Conservation (phyloP, 30 jellyfish, hydroid and myxozoan genomes). For the Aurelia sp. region DNA sequence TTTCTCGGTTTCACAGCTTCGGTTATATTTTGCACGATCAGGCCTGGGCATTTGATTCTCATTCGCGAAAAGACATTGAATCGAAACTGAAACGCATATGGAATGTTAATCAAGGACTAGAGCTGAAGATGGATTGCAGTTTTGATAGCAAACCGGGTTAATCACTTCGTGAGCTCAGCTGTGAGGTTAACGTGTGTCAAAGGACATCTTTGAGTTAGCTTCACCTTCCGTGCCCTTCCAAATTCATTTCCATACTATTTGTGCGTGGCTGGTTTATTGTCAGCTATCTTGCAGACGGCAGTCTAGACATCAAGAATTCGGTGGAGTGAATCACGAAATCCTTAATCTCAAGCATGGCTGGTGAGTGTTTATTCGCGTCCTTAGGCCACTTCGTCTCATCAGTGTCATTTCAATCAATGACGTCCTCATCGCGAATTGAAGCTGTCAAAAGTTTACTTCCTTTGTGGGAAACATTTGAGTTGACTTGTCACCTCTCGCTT, state of each 20-base stretch:
- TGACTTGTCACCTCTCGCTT: constrained; percentile 70
- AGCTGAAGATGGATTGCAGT: constrained; percentile 2
- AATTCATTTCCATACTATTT: not conserved
- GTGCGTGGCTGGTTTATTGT: constrained; percentile 23
- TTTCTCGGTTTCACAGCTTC: not conserved
- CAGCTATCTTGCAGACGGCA: constrained; percentile 58
- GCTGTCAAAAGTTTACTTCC: no score
- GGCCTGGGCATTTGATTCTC: no score
- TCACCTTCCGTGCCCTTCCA: constrained; percentile 3
- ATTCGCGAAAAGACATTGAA: no score
- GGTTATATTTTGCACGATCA: not conserved
- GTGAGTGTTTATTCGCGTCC: constrained; percentile 31
- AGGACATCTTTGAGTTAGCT: constrained; percentile 20
- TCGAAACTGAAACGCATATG: not conserved
- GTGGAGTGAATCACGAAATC: constrained; percentile 46
- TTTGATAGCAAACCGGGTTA: not conserved
- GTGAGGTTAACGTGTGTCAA: constrained; percentile 51
- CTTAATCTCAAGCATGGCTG: constrained; percentile 56
- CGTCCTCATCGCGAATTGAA: no score
- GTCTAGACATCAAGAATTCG: constrained; percentile 51
- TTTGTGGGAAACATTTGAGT: not conserved
- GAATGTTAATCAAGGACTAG: not conserved
- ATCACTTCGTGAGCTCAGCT: not conserved
- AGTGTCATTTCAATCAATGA: not conserved
- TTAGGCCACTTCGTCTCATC: constrained; percentile 3